phyloP scores from a whole-genome alignment of 2,888 invertebrate species.

The Coecobrya sp. region DNA sequence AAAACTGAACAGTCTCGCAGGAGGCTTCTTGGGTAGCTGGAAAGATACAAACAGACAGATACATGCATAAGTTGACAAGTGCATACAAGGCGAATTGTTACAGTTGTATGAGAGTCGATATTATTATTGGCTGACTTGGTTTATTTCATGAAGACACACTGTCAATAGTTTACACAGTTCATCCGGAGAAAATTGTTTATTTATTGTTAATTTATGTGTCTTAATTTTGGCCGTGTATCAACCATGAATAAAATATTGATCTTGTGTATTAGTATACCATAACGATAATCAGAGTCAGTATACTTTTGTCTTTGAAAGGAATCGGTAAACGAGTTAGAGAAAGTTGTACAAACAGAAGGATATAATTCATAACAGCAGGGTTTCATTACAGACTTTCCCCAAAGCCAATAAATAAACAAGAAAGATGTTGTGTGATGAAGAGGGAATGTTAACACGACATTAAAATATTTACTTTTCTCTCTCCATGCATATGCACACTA shows the following conservation, averaged over 20 bases:
- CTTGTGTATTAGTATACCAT: not conserved
- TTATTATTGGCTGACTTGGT: not conserved
- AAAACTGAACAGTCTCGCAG: conserved; percentile 97
- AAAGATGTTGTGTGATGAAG: not conserved
- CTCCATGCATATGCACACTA: not conserved
- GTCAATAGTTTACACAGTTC: not conserved
- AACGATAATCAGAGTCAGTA: not conserved
- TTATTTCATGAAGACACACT: not conserved
- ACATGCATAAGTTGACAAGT: too few relatives aligned
- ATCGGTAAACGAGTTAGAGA: not conserved
- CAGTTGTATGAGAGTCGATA: not conserved
- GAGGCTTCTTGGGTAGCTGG: conserved; percentile 96
- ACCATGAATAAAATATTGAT: not conserved
- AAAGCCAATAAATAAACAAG: not conserved
- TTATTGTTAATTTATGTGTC: conserved; percentile 13
- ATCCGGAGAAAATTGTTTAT: not conserved
- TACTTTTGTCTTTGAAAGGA: not conserved
- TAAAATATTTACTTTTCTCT: not conserved
- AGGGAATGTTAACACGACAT: not conserved
- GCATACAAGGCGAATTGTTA: not conserved
- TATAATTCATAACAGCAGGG: not conserved
- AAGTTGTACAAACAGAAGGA: too few relatives aligned
- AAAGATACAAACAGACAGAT: conserved; percentile 78
- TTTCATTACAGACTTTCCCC: not conserved
- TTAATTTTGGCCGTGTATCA: not conserved